Base-by-base conservation (phyloP, 2,888 invertebrate species). In the Papilio protenor region DNA sequence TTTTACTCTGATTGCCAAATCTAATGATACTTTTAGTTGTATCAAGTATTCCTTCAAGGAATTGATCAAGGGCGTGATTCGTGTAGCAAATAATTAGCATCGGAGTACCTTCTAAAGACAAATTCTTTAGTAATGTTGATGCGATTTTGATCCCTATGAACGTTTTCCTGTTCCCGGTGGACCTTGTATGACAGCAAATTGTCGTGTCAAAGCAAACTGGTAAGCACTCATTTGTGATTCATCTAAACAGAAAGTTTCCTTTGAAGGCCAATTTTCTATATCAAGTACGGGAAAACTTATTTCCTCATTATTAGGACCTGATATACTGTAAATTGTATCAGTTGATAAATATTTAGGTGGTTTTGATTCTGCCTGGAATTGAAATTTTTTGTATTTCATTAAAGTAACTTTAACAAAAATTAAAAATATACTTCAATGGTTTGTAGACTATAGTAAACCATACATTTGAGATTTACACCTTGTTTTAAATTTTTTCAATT, bases 91-190 rank as follows among this genome's bases (percentile, higher is more conserved):
- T 96, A 0, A 98, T 93, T 14, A 98, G 91, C 87, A 98, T 96
- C 0, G 97, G 97, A 3, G 92, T 91, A n/a, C 91, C 91, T 81
- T 94, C 93, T n/a, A 95, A 85, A 12, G 94, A 92, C 16, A 93
- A 81, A 86, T 97, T 98, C 78, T 95, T 89, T 1, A 98, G 88
- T 40, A 98, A 86, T 0, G 96, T 95, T 76, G 96, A 93, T 0
- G 97, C 96, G 27, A 98, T 96, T 95, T 97, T 96, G 49, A 97
- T 91, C 0, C 98, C 98, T 79, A 98, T 89, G 87, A 95, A 97
- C 0, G 98, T 98, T 94, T 98, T 98, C 0, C 98, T 0, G 98
- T 98, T 2, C 98, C 98, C 0, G 98, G 98, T 0, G 98, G 98
- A 0, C 98, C 98, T 93, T 98, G 98, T 80, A 98, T 97, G 0